Conservation (phyloP, 2,113 vertebrate genomes). For the Xiphophorus hellerii region DNA sequence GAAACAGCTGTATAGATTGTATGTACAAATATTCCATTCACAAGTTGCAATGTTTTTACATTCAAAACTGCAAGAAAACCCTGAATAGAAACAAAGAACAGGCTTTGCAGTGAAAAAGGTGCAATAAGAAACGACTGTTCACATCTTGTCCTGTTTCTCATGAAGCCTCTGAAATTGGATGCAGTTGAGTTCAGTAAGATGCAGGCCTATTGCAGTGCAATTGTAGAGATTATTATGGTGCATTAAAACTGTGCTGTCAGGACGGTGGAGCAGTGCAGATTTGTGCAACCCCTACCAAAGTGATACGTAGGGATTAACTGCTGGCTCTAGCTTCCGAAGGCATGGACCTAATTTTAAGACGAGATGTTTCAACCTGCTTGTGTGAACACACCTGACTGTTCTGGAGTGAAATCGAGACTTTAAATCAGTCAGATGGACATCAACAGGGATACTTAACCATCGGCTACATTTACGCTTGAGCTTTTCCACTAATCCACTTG, state of each 20-base stretch:
- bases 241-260: constrained; percentile 33
- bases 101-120: constrained; percentile 53
- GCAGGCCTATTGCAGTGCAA: constrained; percentile 25
- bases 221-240: constrained; percentile 18
- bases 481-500: constrained; percentile 74
- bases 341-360: constrained; percentile 11
- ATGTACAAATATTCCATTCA: constrained; percentile 68
- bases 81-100: constrained; percentile 55
- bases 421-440: constrained; percentile 46
- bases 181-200: constrained; percentile 29
- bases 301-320: constrained; percentile 15
- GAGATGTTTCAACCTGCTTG: neutral
- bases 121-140: constrained; percentile 43
- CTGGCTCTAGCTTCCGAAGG: constrained; percentile 8
- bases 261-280: constrained; percentile 36
- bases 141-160: constrained; percentile 24
- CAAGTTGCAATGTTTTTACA: constrained; percentile 55
- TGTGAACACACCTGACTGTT: constrained; percentile 20
- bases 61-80: constrained; percentile 62
- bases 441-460: constrained; percentile 46
- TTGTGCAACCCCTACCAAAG: constrained; percentile 26
- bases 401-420: constrained; percentile 21
- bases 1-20: constrained; percentile 51
- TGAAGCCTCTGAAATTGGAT: constrained; percentile 44
- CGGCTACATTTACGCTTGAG: constrained; percentile 65